phyloP scores from a whole-genome alignment of 1,140 invertebrate genomes.

The Mercenaria mercenaria region DNA sequence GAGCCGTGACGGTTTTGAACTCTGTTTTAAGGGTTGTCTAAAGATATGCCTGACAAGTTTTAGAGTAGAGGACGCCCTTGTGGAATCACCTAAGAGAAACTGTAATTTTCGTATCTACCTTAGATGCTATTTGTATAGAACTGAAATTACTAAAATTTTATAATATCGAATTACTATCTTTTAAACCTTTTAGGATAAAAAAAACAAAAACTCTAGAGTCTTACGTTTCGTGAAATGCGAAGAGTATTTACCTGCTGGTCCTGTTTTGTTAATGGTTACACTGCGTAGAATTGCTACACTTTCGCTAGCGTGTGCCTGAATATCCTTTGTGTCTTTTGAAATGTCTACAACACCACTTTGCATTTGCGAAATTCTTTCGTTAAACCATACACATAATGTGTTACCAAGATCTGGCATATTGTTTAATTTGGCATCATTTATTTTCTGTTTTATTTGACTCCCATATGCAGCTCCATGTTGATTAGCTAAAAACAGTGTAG shows the following conservation, averaged over 20 bases:
- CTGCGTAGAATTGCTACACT: not conserved
- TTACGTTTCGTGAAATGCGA: too few species aligned
- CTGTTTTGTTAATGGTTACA: not conserved
- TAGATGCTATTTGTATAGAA: too few species aligned
- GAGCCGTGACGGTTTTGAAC: too few species aligned
- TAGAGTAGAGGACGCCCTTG: too few species aligned
- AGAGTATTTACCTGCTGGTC: not conserved
- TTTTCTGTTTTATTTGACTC: not conserved
- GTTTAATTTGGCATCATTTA: not conserved
- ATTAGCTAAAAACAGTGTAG: not conserved
- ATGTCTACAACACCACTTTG: not conserved
- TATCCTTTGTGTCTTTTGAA: not conserved
- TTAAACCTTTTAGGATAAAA: too few species aligned
- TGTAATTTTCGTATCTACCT: too few species aligned
- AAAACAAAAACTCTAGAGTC: too few species aligned
- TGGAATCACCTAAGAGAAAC: too few species aligned
- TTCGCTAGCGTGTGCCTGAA: not conserved
- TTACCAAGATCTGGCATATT: constrained; percentile 26
- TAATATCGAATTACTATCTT: too few species aligned
- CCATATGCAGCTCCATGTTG: not conserved
- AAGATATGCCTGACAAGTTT: too few species aligned
- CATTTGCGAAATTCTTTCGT: not conserved
- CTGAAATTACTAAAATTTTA: too few species aligned
- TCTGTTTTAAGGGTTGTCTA: too few species aligned
- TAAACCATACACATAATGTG: not conserved